Evolutionary conservation across 2,113 vertebrate species (phyloP).

Genomic region (Pithys albifrons): DNA sequence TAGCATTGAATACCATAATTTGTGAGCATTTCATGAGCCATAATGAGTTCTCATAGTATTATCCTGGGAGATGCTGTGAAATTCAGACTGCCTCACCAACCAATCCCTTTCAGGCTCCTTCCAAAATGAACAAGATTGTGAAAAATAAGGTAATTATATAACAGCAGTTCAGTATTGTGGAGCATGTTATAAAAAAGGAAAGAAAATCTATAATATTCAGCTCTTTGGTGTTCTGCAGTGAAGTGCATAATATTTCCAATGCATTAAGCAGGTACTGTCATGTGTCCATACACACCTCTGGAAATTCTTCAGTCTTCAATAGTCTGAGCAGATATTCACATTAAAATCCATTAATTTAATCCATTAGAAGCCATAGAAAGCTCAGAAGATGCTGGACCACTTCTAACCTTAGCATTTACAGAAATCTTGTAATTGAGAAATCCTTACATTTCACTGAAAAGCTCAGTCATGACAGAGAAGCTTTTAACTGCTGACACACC

Average conservation of each 20-base stretch:
- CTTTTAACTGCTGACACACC: background rate
- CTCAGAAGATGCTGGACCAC: background rate
- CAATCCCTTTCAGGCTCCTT: background rate
- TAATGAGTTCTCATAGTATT: background rate
- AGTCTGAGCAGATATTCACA: background rate
- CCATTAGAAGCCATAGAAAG: background rate
- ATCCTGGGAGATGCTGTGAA: background rate
- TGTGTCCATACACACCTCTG: background rate
- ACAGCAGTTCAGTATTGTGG: background rate
- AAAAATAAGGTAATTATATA: slow-evolving; percentile 36
- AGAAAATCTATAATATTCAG: background rate
- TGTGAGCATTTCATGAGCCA: background rate
- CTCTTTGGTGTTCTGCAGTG: background rate
- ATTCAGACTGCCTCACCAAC: background rate
- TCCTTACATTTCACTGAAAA: background rate
- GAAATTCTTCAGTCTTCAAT: background rate
- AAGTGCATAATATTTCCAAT: background rate
- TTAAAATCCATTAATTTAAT: background rate
- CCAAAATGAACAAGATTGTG: slow-evolving; percentile 4
- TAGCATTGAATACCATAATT: background rate
- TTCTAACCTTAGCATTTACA: background rate
- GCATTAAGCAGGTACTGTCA: background rate
- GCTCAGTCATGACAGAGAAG: background rate
- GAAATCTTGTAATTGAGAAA: background rate
- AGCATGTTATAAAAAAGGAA: background rate